Conservation (phyloP, 2,888 invertebrate genomes). For the Scelioninae gen. 2 region DNA sequence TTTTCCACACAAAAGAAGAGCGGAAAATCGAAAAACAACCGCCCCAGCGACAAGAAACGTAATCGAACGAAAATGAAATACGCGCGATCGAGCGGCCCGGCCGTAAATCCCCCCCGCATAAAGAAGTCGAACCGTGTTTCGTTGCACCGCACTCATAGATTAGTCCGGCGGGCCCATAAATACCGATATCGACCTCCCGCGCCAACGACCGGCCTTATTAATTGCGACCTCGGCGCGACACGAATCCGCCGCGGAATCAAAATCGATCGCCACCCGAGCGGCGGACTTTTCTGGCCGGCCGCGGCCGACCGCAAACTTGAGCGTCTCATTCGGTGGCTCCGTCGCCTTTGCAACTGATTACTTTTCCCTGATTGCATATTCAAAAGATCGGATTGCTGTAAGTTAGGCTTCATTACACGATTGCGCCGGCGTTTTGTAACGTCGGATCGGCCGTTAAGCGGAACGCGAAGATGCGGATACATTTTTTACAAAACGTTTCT, state of each 20-base stretch:
- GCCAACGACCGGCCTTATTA: slow-evolving; percentile 30
- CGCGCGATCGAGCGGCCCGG: slow-evolving; percentile 20
- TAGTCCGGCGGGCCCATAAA: slow-evolving; percentile 15
- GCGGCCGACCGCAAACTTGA: slow-evolving; percentile 27
- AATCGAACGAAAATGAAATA: slow-evolving; percentile 25
- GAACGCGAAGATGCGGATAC: slow-evolving; percentile 71
- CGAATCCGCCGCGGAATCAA: slow-evolving; percentile 26
- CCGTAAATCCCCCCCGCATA: slow-evolving; percentile 16
- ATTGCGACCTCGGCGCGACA: slow-evolving; percentile 31
- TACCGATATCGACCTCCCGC: slow-evolving; percentile 26
- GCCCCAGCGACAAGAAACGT: slow-evolving; percentile 6
- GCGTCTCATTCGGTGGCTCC: slow-evolving; percentile 51
- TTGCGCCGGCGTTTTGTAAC: slow-evolving; percentile 59
- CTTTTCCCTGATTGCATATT: slow-evolving; percentile 60
- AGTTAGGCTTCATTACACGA: slow-evolving; percentile 59
- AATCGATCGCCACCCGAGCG: slow-evolving; percentile 28
- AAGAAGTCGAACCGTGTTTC: slow-evolving; percentile 31
- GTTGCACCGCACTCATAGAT: slow-evolving; percentile 22
- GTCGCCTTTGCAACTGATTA: slow-evolving; percentile 56
- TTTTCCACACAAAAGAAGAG: no score
- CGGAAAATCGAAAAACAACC: background rate
- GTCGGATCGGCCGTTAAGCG: slow-evolving; percentile 58
- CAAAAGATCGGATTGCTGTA: slow-evolving; percentile 58
- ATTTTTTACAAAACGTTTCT: slow-evolving; percentile 73
- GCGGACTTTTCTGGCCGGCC: slow-evolving; percentile 2